Evolutionary conservation across 2,888 invertebrate genomes (phyloP).

Genomic region (Phaedon cochleariae): DNA sequence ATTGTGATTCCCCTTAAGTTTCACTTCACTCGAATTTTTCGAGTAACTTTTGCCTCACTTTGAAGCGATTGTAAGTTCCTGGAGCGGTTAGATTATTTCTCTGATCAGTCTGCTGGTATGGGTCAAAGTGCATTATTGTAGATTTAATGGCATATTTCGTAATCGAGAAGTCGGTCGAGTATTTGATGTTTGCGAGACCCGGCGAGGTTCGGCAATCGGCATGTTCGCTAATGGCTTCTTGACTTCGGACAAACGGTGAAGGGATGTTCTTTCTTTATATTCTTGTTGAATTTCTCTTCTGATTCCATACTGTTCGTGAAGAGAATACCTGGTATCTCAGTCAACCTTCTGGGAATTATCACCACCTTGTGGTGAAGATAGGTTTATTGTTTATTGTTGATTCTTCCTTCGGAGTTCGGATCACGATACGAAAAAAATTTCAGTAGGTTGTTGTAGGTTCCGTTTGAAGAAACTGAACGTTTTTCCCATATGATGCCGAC

Average conservation of each 20-base stretch:
- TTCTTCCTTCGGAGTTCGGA: too few species aligned
- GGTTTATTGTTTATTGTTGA: too few species aligned
- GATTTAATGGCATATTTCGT: slow-evolving; percentile 23
- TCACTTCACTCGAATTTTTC: background rate
- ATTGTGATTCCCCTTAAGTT: background rate
- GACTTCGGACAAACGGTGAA: slow-evolving; percentile 7
- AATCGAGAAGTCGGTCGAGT: slow-evolving; percentile 17
- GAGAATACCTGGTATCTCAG: background rate
- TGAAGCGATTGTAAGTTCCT: background rate
- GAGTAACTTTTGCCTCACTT: background rate
- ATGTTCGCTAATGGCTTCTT: slow-evolving; percentile 13
- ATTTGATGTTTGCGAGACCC: background rate
- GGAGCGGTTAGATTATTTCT: background rate
- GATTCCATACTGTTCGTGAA: background rate
- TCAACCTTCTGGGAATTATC: too few species aligned
- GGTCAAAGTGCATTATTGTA: slow-evolving; percentile 20
- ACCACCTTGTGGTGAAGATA: too few species aligned
- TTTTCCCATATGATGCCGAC: too few species aligned
- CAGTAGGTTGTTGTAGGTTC: too few species aligned
- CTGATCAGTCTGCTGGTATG: slow-evolving; percentile 3
- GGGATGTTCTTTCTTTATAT: background rate
- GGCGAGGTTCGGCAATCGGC: slow-evolving; percentile 2
- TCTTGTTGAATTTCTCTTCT: background rate
- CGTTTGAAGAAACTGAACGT: too few species aligned
- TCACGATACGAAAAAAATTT: too few species aligned